Conservation (phyloP, 2,888 invertebrate genomes). For the Eristalinus aeneus region DNA sequence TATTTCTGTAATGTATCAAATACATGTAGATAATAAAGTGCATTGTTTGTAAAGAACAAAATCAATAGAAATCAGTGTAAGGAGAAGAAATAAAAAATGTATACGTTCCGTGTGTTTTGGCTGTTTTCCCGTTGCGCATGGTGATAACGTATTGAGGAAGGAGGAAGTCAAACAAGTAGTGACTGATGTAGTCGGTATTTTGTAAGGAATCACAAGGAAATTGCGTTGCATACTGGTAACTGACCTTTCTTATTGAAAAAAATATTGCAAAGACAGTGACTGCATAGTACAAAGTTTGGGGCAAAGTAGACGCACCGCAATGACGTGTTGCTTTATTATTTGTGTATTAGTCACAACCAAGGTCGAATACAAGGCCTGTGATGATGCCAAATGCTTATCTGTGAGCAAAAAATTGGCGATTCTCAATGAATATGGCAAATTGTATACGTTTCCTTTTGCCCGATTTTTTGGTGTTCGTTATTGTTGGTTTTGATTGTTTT, state of each 20-base stretch:
- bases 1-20: background rate
- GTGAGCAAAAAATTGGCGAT: slow-evolving; percentile 23
- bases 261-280: slow-evolving; percentile 11
- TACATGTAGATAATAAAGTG: background rate
- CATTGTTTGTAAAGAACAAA: background rate
- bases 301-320: slow-evolving; percentile 25
- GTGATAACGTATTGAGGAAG: slow-evolving; percentile 2
- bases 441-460: slow-evolving; percentile 4
- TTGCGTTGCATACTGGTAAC: background rate
- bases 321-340: slow-evolving; percentile 39
- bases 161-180: background rate
- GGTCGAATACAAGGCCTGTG: slow-evolving; percentile 54
- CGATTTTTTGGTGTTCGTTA: background rate
- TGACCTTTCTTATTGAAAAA: background rate
- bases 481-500: background rate
- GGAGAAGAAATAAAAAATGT: slow-evolving; percentile 5
- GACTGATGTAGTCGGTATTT: background rate
- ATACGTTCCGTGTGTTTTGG: background rate
- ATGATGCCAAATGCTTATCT: slow-evolving; percentile 32
- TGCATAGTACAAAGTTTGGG: background rate
- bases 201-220: background rate
- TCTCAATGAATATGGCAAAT: background rate
- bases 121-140: slow-evolving; percentile 52
- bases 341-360: slow-evolving; percentile 57
- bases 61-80: background rate